Percentiles rank a stretch among this genome's conserved stretches.
Conservation (phyloP, 2,888 invertebrate species). For the Monopis laevigella region DNA sequence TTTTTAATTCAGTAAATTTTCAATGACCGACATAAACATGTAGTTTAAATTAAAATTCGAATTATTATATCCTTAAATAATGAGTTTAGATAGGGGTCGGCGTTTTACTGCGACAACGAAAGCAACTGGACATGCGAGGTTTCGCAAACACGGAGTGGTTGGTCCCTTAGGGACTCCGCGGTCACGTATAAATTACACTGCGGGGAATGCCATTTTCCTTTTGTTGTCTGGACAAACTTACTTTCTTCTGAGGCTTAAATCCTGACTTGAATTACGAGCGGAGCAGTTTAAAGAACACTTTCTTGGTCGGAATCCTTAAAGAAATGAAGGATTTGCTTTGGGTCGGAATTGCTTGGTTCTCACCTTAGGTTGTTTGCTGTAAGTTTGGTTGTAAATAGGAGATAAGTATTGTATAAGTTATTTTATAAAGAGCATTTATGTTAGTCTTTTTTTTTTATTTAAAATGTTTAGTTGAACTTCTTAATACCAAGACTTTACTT, state of each 20-base stretch:
- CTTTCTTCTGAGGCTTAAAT: conserved; percentile 56
- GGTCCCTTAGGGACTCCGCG: conserved; percentile 38
- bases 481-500: no score
- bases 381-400: no score
- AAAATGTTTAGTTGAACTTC: no score
- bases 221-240: conserved; percentile 56
- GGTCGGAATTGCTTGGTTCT: no score
- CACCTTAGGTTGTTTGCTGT: no score
- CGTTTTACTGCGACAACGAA: conserved; percentile 1
- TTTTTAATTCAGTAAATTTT: no score
- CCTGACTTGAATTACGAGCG: conserved; percentile 56
- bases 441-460: no score
- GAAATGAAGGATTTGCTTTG: no score
- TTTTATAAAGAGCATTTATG: no score
- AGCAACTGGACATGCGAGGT: conserved; percentile 32
- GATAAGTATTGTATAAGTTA: no score
- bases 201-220: conserved; percentile 40
- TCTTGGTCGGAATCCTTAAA: conserved; percentile 2
- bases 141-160: conserved; percentile 20
- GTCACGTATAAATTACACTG: conserved; percentile 63
- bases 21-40: no score
- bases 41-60: no score
- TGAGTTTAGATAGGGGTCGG: not conserved
- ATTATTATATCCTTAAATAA: conserved; percentile 5
- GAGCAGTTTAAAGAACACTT: conserved; percentile 37